Percentiles rank a stretch among this genome's conserved stretches.
Conservation (phyloP, 2,888 invertebrate species). For the Halocaridina rubra region DNA sequence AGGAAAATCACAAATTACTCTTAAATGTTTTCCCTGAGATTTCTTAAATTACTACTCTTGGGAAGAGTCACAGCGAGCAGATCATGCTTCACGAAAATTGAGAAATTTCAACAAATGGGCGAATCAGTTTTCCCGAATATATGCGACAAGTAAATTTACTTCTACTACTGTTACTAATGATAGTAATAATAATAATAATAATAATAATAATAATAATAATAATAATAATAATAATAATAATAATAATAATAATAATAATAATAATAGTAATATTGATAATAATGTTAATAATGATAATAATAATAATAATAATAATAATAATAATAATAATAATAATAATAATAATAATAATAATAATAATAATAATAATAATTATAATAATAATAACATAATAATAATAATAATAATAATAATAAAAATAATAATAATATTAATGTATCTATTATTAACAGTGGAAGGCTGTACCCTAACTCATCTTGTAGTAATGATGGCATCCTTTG, state of each 20-base stretch:
- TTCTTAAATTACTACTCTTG: no score
- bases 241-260: neutral
- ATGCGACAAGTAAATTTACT: no score
- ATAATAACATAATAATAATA: neutral
- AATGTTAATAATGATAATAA: neutral
- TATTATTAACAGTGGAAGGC: no score
- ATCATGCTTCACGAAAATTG: no score
- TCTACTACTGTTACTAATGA: neutral
- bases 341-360: neutral
- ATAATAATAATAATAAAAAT: neutral
- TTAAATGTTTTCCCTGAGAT: no score
- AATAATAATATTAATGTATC: neutral
- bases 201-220: neutral
- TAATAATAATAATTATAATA: neutral
- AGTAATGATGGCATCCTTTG: no score
- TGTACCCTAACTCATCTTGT: no score
- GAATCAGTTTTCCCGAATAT: no score
- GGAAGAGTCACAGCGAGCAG: no score
- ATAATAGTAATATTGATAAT: neutral
- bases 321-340: neutral
- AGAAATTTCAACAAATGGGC: no score
- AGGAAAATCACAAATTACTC: no score
- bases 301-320: neutral
- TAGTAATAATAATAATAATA: neutral
- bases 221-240: neutral